Percentiles rank a stretch among this genome's conserved stretches.
Conservation (phyloP, 2,797 vertebrate species). For the Rhynchotus rufescens region DNA sequence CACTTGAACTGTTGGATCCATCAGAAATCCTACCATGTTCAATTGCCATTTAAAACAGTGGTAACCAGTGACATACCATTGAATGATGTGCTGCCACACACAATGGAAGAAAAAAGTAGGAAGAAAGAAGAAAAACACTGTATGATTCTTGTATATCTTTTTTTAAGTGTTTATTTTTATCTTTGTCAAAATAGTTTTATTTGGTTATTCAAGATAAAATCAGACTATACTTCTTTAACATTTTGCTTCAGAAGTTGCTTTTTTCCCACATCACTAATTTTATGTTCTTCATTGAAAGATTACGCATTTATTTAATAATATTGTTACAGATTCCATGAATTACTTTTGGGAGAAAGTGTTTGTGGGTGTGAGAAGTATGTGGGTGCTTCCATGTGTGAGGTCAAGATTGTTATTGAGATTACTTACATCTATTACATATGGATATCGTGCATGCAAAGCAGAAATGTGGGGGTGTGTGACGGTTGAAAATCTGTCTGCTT, state of each 20-base stretch:
- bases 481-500: slow-evolving; percentile 61
- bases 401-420: slow-evolving; percentile 63
- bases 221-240: neutral
- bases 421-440: slow-evolving; percentile 26
- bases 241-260: neutral
- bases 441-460: slow-evolving; percentile 35
- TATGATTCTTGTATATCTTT: neutral
- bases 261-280: neutral
- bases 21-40: neutral
- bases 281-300: neutral
- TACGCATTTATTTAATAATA: neutral
- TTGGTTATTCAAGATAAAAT: neutral
- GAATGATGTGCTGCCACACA: neutral
- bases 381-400: slow-evolving; percentile 58
- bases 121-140: neutral
- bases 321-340: slow-evolving; percentile 8
- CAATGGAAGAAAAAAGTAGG: neutral
- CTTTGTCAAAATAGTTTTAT: neutral
- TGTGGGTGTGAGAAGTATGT: slow-evolving; percentile 70
- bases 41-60: neutral
- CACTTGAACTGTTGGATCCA: neutral
- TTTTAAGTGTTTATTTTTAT: neutral
- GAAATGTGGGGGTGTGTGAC: slow-evolving; percentile 61
- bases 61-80: neutral
- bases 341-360: slow-evolving; percentile 53